Evolutionary conservation across 1,140 invertebrate genomes (phyloP), one percentile per base, ranked within the genome.

Genomic region (Drosophila parvula): DNA sequence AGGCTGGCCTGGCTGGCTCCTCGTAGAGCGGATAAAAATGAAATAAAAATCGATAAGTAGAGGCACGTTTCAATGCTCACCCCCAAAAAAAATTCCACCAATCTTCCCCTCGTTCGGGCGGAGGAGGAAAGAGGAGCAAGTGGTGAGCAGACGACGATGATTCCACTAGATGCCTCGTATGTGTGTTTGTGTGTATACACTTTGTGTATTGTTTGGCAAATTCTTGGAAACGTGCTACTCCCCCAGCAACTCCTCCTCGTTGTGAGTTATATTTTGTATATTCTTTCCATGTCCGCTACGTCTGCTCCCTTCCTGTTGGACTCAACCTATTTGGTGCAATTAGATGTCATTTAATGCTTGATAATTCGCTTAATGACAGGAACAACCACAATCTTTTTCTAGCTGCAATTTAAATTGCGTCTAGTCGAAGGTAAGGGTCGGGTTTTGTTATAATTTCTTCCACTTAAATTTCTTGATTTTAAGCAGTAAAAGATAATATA

Each of bases 41-140:
- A 89, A 89, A 88, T 88, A 88, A 88, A 88, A 88, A 88, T 88
- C 83, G 83, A 88, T 88, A 88, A 88, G 79, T 78, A 86, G 75
- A 88, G 73, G 76, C 83, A 86, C 73, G 76, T 88, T 88, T 88
- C 56, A 73, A 77, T 79, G 48, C 58, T 83, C 65, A 48, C 51
- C 43, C 57, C 50, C 30, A 38, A 51, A 41, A n/a, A 38, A 22
- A 53, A 53, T 22, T 18, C 36, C 53, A 16, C 53, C 30, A 45
- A 48, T 34, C 36, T 45, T 70, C 27, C 40, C 16, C 32, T 10
- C n/a, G 41, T 27, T 77, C 41, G n/a, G 28, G 50, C 28, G 11
- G 3, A 22, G 22, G 22, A 18, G 30, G 10, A 38, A 48, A 30
- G 32, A 18, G 22, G 56, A 18, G 53, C 48, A 50, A 50, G 28